Conservation (phyloP, 2,888 invertebrate genomes). For the Malthinus seriepunctatus region DNA sequence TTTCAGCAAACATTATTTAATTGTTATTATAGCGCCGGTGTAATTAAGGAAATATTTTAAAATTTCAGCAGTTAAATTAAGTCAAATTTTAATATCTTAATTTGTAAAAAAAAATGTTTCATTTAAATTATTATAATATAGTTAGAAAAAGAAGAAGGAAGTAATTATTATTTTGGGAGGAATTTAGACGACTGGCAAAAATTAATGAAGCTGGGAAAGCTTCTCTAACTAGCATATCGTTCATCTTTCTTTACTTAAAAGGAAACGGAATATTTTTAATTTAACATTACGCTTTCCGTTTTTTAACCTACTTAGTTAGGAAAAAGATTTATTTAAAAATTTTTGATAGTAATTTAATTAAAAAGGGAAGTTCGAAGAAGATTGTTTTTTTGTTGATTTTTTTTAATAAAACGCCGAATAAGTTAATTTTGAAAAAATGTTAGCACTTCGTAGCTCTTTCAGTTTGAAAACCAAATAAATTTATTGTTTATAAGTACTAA, state of each 20-base stretch:
- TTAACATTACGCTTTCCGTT: background rate
- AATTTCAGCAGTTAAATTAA: too few relatives aligned
- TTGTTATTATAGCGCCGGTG: too few relatives aligned
- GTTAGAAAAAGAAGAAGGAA: slow-evolving; percentile 13
- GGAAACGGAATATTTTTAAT: slow-evolving; percentile 9
- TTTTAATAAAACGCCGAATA: too few relatives aligned
- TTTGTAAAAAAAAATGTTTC: slow-evolving; percentile 13
- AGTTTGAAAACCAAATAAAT: too few relatives aligned
- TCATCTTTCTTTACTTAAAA: background rate
- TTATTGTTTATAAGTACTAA: too few relatives aligned
- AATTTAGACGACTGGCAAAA: slow-evolving; percentile 22
- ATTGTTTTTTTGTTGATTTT: too few relatives aligned
- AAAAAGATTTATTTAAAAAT: slow-evolving; percentile 1
- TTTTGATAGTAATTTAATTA: slow-evolving; percentile 1
- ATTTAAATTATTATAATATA: slow-evolving; percentile 20
- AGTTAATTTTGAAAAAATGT: too few relatives aligned
- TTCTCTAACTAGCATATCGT: slow-evolving; percentile 5
- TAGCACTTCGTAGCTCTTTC: too few relatives aligned
- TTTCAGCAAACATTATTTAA: too few relatives aligned
- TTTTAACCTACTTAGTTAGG: background rate
- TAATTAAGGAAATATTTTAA: too few relatives aligned
- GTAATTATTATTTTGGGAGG: slow-evolving; percentile 18
- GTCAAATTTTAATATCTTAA: background rate
- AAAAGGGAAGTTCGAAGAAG: background rate
- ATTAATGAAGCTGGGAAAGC: slow-evolving; percentile 19